phyloP scores from a whole-genome alignment of 2,797 vertebrate genomes.

The Threskiornis aethiopicus region DNA sequence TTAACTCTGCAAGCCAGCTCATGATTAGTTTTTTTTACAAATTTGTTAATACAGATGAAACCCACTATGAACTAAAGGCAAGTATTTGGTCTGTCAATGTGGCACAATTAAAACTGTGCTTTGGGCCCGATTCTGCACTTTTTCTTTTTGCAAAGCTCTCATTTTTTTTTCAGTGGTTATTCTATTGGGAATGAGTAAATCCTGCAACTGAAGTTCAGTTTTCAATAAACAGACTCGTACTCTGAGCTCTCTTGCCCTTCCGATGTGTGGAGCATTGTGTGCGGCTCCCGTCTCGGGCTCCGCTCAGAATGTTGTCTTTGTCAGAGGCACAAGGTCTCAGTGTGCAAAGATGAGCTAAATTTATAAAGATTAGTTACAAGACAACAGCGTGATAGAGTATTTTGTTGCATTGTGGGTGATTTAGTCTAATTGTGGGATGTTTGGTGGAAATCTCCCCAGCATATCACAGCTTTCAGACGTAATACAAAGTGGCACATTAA shows the following conservation, averaged over 20 bases:
- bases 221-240: slow-evolving; percentile 31
- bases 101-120: not conserved
- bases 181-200: slow-evolving; percentile 1
- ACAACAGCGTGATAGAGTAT: slow-evolving; percentile 16
- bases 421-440: slow-evolving; percentile 19
- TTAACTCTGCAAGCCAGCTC: slow-evolving; percentile 9
- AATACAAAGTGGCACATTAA: not conserved
- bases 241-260: slow-evolving; percentile 15
- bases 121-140: not conserved
- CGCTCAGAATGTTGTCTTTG: slow-evolving; percentile 52
- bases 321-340: slow-evolving; percentile 42
- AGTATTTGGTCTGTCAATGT: not conserved
- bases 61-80: slow-evolving; percentile 27
- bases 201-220: slow-evolving; percentile 30
- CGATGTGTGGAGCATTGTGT: slow-evolving; percentile 45
- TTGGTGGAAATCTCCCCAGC: slow-evolving; percentile 54
- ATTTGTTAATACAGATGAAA: slow-evolving; percentile 31
- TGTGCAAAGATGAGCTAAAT: slow-evolving; percentile 51
- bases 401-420: slow-evolving; percentile 51
- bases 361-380: slow-evolving; percentile 45
- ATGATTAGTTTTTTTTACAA: not conserved
- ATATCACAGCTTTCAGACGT: slow-evolving; percentile 8
- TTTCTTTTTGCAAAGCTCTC: not conserved
- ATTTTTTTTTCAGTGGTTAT: not conserved
- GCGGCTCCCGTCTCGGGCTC: not conserved